A percentile compares a stretch with the other conserved stretches of the same genome.
phyloP scores from a whole-genome alignment of 2,113 vertebrate genomes.

The Notiomystis cincta region DNA sequence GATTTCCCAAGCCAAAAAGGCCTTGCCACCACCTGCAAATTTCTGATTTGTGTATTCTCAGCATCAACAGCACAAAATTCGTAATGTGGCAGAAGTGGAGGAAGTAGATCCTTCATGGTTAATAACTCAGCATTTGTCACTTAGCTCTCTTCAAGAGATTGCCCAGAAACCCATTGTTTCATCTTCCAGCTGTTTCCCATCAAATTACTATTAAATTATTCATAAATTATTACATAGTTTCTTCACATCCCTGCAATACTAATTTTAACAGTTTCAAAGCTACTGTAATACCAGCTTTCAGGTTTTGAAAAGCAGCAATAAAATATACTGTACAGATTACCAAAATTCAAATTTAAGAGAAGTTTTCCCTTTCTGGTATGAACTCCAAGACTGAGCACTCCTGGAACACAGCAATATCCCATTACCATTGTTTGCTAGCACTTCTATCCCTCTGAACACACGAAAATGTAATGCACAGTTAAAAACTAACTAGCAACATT shows the following conservation, averaged over 20 bases:
- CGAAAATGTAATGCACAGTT: not conserved
- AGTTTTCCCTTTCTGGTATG: not conserved
- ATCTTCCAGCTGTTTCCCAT: conserved; percentile 53
- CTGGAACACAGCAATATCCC: not conserved
- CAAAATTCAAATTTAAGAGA: not conserved
- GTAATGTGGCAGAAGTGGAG: not conserved
- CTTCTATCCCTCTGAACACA: not conserved
- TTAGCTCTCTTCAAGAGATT: conserved; percentile 17
- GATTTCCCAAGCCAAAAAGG: no score
- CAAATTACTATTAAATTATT: conserved; percentile 59
- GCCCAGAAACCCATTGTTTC: conserved; percentile 49
- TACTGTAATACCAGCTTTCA: not conserved
- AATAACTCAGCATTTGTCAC: conserved; percentile 47
- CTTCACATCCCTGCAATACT: not conserved
- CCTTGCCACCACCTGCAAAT: not conserved
- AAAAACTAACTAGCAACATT: not conserved
- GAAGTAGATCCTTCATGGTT: conserved; percentile 8
- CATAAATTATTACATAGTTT: conserved; percentile 29
- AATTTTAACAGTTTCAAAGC: conserved; percentile 25
- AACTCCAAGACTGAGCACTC: not conserved
- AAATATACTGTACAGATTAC: not conserved
- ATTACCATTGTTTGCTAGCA: not conserved
- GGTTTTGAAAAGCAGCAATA: not conserved
- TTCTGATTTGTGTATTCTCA: not conserved
- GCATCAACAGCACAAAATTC: not conserved